Evolutionary conservation across 1,140 invertebrate genomes (phyloP).

Genomic region (Drosophila orena): DNA sequence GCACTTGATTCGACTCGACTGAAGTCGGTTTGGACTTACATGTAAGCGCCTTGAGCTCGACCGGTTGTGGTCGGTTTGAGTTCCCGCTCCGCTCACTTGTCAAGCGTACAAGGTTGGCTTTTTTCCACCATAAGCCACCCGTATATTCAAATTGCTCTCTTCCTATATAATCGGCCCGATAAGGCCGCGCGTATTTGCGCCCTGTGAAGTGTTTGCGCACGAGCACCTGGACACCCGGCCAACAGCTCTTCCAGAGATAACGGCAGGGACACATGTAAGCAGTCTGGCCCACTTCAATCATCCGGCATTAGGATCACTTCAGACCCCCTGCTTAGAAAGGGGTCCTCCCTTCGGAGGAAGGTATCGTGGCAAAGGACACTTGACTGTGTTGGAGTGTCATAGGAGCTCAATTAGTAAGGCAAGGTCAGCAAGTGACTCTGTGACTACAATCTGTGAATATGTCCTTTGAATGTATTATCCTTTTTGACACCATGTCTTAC

Average conservation of each 20-base stretch:
- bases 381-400: neutral
- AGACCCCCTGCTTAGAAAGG: neutral
- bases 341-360: too few species aligned
- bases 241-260: conserved; percentile 37
- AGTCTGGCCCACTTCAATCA: conserved; percentile 18
- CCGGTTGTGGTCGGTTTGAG: conserved; percentile 69
- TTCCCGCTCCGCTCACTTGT: conserved; percentile 56
- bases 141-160: conserved; percentile 48
- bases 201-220: conserved; percentile 35
- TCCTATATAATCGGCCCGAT: conserved; percentile 40
- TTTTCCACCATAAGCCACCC: conserved; percentile 19
- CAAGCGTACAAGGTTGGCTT: conserved; percentile 56
- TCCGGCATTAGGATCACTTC: neutral
- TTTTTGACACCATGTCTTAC: neutral
- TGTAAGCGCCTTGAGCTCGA: conserved; percentile 72
- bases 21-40: conserved; percentile 22
- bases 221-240: conserved; percentile 16
- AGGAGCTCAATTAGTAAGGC: neutral
- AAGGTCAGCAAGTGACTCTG: neutral
- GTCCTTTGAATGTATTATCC: neutral
- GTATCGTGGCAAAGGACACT: neutral
- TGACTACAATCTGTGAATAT: neutral
- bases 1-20: conserved; percentile 27
- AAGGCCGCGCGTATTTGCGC: conserved; percentile 27
- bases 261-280: conserved; percentile 26